phyloP scores from a whole-genome alignment of 2,888 invertebrate genomes.

The Chrysina gloriosa region DNA sequence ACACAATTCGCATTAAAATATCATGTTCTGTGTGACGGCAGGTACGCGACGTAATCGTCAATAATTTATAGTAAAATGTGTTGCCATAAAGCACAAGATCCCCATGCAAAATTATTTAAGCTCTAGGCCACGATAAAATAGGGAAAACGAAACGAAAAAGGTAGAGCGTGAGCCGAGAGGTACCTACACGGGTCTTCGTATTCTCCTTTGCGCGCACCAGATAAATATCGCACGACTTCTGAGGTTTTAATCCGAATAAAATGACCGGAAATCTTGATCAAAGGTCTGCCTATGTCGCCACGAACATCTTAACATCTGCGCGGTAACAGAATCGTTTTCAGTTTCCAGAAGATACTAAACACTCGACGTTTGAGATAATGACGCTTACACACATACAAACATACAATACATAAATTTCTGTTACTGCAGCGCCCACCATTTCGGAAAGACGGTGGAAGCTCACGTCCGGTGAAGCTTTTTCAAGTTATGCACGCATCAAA shows the following conservation, averaged over 20 bases:
- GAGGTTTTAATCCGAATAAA: conserved; percentile 20
- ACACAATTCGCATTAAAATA: conserved; percentile 7
- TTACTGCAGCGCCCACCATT: conserved; percentile 18
- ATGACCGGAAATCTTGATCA: conserved; percentile 38
- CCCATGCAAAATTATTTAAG: background rate
- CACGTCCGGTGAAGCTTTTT: conserved; percentile 5
- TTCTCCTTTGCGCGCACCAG: background rate
- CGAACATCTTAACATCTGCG: conserved; percentile 24
- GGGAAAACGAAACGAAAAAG: background rate
- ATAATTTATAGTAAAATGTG: conserved; percentile 24
- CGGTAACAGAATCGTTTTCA: conserved; percentile 37
- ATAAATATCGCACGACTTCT: conserved; percentile 1
- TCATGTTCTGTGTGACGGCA: background rate
- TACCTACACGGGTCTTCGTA: no score
- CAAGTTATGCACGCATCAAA: no score
- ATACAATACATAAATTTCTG: no score
- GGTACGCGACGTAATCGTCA: background rate
- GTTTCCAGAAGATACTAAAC: conserved; percentile 32
- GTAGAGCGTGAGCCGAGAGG: no score
- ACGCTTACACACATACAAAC: conserved; percentile 32
- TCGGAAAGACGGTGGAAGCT: background rate
- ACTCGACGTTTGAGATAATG: conserved; percentile 37
- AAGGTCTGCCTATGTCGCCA: conserved; percentile 28
- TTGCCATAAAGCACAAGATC: background rate
- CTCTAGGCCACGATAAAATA: background rate